Conservation (phyloP, 2,888 invertebrate species). For the Saturnia pavonia region DNA sequence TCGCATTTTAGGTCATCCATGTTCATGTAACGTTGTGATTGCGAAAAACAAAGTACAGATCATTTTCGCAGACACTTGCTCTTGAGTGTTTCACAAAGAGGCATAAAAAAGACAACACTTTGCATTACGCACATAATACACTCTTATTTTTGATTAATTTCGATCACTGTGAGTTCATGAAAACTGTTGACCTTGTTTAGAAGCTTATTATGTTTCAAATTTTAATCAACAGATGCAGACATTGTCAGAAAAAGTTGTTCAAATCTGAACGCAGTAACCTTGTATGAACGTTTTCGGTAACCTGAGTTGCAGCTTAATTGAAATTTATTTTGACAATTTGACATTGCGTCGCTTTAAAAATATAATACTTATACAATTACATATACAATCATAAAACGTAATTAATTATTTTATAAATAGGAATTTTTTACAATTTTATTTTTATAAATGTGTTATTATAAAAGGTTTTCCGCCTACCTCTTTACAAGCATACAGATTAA, state of each 20-base stretch:
- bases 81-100: slow-evolving; percentile 61
- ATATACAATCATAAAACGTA: slow-evolving; percentile 17
- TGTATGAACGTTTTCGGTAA: slow-evolving; percentile 42
- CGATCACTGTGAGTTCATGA: slow-evolving; percentile 75
- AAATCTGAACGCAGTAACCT: slow-evolving; percentile 55
- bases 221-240: slow-evolving; percentile 82
- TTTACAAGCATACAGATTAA: slow-evolving; percentile 48
- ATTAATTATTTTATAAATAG: neutral
- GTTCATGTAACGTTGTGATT: slow-evolving; percentile 83
- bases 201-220: slow-evolving; percentile 82
- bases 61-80: slow-evolving; percentile 78
- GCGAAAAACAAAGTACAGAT: slow-evolving; percentile 80
- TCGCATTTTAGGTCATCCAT: slow-evolving; percentile 83
- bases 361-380: neutral
- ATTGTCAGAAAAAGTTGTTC: slow-evolving; percentile 77
- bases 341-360: neutral
- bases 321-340: neutral
- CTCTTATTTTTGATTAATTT: slow-evolving; percentile 76
- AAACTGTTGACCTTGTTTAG: slow-evolving; percentile 83
- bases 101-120: slow-evolving; percentile 57
- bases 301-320: slow-evolving; percentile 5
- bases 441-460: neutral
- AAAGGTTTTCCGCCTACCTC: slow-evolving; percentile 34
- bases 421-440: neutral
- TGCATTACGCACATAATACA: slow-evolving; percentile 64